Evolutionary conservation across 2,888 invertebrate genomes (phyloP).

Genomic region (Zaprionus obscuricornis): DNA sequence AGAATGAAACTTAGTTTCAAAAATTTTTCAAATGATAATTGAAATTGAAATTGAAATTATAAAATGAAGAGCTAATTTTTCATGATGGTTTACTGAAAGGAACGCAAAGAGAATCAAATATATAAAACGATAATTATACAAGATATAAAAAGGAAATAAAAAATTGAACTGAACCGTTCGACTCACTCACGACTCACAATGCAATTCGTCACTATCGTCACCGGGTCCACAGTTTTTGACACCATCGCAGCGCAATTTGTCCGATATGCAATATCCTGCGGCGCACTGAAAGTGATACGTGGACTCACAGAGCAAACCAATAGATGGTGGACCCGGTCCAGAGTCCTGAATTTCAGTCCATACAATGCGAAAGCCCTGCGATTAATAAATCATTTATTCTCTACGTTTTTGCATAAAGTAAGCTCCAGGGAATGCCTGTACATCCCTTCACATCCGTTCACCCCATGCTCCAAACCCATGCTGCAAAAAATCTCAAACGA

Average conservation of each 20-base stretch:
- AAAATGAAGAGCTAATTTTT: conserved; percentile 31
- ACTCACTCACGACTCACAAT: conserved; percentile 85
- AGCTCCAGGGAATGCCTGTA: too few species aligned
- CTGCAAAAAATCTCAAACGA: too few species aligned
- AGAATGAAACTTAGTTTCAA: conserved; percentile 18
- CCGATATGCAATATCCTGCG: conserved; percentile 91
- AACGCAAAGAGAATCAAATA: conserved; percentile 34
- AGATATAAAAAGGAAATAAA: conserved; percentile 69
- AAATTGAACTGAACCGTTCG: conserved; percentile 85
- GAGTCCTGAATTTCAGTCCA: conserved; percentile 95
- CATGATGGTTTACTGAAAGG: conserved; percentile 42
- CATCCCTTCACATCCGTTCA: too few species aligned
- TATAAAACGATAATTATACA: conserved; percentile 32
- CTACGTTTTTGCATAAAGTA: too few species aligned
- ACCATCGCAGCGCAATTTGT: conserved; percentile 90
- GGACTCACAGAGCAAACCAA: conserved; percentile 83
- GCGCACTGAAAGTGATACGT: conserved; percentile 90
- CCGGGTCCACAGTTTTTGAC: conserved; percentile 90
- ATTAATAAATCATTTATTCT: background rate
- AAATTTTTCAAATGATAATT: conserved; percentile 31
- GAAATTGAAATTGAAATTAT: conserved; percentile 26
- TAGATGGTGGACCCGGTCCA: conserved; percentile 84
- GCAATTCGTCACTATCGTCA: conserved; percentile 84
- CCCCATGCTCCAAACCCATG: too few species aligned
- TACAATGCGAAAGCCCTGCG: conserved; percentile 93